Evolutionary conservation across 2,797 vertebrate species (phyloP).

Genomic region (Sebastes steindachneri): DNA sequence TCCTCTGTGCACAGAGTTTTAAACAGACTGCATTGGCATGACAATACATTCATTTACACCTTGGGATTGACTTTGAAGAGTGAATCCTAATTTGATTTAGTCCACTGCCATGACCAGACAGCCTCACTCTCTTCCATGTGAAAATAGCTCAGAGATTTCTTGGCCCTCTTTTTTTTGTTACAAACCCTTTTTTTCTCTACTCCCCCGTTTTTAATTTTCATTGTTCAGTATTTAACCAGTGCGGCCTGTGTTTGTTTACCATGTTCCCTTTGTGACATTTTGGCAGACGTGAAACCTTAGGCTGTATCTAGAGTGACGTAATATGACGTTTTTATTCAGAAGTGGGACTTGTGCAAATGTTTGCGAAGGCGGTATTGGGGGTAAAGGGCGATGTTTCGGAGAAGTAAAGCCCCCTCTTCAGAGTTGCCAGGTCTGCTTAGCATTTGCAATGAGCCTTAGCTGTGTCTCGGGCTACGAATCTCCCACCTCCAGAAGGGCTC

Average conservation of each 20-base stretch:
- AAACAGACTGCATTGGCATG: slow-evolving; percentile 41
- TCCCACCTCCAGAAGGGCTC: slow-evolving; percentile 73
- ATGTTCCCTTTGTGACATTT: slow-evolving; percentile 47
- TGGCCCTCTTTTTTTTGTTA: neutral
- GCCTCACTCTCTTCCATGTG: slow-evolving; percentile 14
- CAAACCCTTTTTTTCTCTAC: neutral
- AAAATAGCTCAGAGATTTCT: slow-evolving; percentile 36
- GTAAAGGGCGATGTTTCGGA: slow-evolving; percentile 65
- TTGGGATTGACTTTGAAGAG: slow-evolving; percentile 61
- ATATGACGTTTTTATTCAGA: slow-evolving; percentile 52
- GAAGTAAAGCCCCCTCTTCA: slow-evolving; percentile 57
- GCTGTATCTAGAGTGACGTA: slow-evolving; percentile 34
- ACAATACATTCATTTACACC: slow-evolving; percentile 53
- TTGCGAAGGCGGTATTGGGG: slow-evolving; percentile 61
- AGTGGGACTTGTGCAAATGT: slow-evolving; percentile 45
- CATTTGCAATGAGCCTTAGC: slow-evolving; percentile 76
- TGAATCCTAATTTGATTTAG: slow-evolving; percentile 64
- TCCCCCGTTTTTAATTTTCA: slow-evolving; percentile 10
- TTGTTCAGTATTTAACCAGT: slow-evolving; percentile 33
- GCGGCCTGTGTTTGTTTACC: slow-evolving; percentile 34
- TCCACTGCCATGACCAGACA: slow-evolving; percentile 46
- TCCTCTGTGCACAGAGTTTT: slow-evolving; percentile 46
- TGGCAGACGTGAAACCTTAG: slow-evolving; percentile 45
- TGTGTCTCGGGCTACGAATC: slow-evolving; percentile 66
- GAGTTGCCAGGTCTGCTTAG: slow-evolving; percentile 72